These are phyloP conservation scores for Gadus macrocephalus DNA, from an alignment of 2,113 vertebrate species.

Conservation along the genomic window DNA sequence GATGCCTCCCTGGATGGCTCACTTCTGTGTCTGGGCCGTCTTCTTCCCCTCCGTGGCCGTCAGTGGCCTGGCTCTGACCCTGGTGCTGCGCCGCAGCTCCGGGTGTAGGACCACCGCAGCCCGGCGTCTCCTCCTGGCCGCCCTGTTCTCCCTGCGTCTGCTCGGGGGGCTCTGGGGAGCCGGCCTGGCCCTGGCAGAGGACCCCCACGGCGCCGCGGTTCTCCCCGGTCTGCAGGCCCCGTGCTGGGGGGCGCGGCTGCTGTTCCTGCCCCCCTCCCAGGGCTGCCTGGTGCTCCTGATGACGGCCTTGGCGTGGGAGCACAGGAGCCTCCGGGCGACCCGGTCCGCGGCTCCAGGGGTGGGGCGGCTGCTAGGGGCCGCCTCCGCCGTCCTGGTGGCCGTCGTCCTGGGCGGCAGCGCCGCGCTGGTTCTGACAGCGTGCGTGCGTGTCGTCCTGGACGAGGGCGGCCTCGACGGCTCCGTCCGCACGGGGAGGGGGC, in stretches of 20 bases:
- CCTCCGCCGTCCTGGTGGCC: not conserved
- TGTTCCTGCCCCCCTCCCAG: slow-evolving; percentile 68
- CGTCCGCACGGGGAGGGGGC: too few relatives aligned
- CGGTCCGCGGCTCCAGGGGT: slow-evolving; percentile 52
- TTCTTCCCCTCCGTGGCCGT: slow-evolving; percentile 10
- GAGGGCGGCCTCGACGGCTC: not conserved
- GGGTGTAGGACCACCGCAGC: not conserved
- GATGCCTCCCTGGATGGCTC: not conserved
- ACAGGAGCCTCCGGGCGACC: slow-evolving; percentile 47
- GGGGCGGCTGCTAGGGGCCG: not conserved
- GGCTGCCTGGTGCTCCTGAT: slow-evolving; percentile 75
- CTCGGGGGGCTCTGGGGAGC: slow-evolving; percentile 7
- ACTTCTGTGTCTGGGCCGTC: not conserved
- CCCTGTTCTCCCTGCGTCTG: not conserved
- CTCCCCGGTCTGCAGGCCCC: too few relatives aligned
- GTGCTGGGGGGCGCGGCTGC: not conserved
- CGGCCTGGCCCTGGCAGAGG: not conserved
- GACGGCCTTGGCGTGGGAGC: slow-evolving; percentile 76
- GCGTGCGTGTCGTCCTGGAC: too few relatives aligned
- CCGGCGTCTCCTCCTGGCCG: slow-evolving; percentile 2
- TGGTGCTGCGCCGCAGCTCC: not conserved
- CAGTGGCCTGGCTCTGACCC: slow-evolving; percentile 1
- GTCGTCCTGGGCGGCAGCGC: not conserved
- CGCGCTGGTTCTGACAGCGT: slow-evolving; percentile 1
- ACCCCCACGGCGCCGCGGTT: not conserved